Percentiles rank a stretch among this genome's conserved stretches.
These are phyloP conservation scores for Lysandra coridon DNA, from an alignment of 2,888 invertebrate species.

Conservation along the genomic window DNA sequence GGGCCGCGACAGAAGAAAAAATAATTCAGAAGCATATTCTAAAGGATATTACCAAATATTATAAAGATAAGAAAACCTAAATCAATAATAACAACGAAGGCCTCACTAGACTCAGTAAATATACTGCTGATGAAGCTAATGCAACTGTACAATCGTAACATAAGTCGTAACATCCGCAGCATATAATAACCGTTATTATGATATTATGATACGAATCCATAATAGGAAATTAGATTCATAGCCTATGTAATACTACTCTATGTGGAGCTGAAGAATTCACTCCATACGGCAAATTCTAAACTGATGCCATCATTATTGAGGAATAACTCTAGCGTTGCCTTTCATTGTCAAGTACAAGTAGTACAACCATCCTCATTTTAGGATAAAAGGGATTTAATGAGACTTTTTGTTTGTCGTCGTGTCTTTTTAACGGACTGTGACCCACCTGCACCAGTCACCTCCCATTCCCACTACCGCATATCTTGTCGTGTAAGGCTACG, in stretches of 20 bases:
- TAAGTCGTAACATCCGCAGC: constrained; percentile 23
- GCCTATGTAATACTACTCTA: background rate
- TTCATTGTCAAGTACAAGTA: background rate
- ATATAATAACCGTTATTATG: constrained; percentile 23
- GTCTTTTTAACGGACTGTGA: too few relatives aligned
- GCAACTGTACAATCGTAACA: background rate
- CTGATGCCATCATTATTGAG: background rate
- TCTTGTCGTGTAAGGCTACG: too few relatives aligned
- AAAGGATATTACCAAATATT: background rate
- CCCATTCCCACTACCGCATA: too few relatives aligned
- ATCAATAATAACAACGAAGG: background rate
- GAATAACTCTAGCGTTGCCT: background rate
- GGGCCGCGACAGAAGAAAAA: background rate
- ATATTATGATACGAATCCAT: constrained; percentile 11
- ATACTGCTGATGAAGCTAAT: background rate
- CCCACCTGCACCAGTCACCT: too few relatives aligned
- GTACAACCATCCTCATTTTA: background rate
- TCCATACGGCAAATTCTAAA: background rate
- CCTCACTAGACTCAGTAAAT: background rate
- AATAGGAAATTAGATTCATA: constrained; percentile 18
- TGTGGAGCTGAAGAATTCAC: background rate
- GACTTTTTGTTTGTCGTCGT: background rate
- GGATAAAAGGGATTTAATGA: background rate
- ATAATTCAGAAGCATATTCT: background rate
- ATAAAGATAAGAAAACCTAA: background rate